Conservation (phyloP, 2,113 vertebrate species). For the Choloepus hoffmanni region DNA sequence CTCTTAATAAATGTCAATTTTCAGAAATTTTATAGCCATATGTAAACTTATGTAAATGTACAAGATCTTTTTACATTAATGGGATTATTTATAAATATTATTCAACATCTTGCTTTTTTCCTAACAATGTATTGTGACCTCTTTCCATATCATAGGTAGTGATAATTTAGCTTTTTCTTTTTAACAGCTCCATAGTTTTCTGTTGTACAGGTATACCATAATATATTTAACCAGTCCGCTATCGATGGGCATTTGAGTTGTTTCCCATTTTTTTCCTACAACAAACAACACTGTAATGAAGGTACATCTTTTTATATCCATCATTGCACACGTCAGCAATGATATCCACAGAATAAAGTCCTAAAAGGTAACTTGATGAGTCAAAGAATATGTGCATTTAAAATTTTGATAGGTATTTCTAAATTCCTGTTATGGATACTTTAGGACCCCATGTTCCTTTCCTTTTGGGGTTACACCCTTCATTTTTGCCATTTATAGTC, state of each 20-base stretch:
- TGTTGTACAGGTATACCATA: neutral
- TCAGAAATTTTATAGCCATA: slow-evolving; percentile 33
- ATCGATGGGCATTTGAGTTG: neutral
- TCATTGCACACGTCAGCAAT: neutral
- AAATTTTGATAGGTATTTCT: slow-evolving; percentile 40
- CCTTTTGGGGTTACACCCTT: slow-evolving; percentile 21
- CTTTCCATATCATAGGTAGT: slow-evolving; percentile 29
- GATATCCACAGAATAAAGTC: neutral
- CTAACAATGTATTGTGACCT: neutral
- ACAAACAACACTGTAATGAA: neutral
- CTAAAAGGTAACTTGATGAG: slow-evolving; percentile 21
- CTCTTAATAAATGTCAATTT: slow-evolving; percentile 43
- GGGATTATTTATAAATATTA: neutral
- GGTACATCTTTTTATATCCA: neutral
- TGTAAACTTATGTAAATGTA: neutral
- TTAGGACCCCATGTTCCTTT: slow-evolving; percentile 14
- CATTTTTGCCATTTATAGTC: slow-evolving; percentile 67
- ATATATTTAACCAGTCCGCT: neutral
- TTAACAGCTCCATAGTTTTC: neutral
- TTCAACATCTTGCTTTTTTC: slow-evolving; percentile 28
- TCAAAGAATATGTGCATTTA: slow-evolving; percentile 53
- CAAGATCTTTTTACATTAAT: slow-evolving; percentile 39
- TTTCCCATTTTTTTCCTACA: neutral
- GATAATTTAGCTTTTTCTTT: slow-evolving; percentile 35
- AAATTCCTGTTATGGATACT: slow-evolving; percentile 19